Evolutionary conservation across 1,140 invertebrate genomes (phyloP), one percentile per base, ranked within the genome.

Genomic region (Anthonomus grandis): DNA sequence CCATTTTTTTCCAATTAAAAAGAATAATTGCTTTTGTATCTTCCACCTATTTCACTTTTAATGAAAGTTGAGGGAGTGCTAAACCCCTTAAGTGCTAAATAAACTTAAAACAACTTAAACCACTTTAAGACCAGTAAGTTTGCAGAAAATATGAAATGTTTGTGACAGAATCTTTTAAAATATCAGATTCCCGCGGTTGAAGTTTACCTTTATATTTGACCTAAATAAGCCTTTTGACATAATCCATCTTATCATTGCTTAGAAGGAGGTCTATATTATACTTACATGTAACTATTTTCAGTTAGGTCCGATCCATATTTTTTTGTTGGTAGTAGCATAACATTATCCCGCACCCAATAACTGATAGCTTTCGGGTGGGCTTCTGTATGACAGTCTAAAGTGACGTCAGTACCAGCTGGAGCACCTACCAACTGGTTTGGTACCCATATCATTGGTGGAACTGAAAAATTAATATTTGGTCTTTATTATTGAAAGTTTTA

Each of bases 311-410:
- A 86, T 23, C 83, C 82, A 69, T 91, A 90, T 70, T 91, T 92
- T 64, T 87, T 89, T 34, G 87, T 89, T 0, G 87, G 86, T 54
- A 91, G 75, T 13, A 91, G 82, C 89, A 91, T 91, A 17, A 89
- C 84, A 56, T 86, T 86, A 63, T 91, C 87, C 68, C 89, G 88
- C 22, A 89, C 87, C 93, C 93, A 96, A 76, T 93, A 93, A 74
- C 87, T 93, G 74, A 94, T 91, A 48, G 91, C 90, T 59, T 89
- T 82, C 44, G 93, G 93, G 75, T 90, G 89, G n/a, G 93, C 92
- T 69, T 95, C 92, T 1, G 91, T 93, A 68, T 92, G 86, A 72
- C 93, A 96, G 74, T 95, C 91, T 67, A 96, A 86, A 4, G 91
- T 93, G 37, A 95, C 90, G 75, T 93, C 89, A 17, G 89, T 92